Evolutionary conservation across 2,888 invertebrate species (phyloP), one percentile per base, ranked within the genome.

Genomic region (Gortyna flavago): DNA sequence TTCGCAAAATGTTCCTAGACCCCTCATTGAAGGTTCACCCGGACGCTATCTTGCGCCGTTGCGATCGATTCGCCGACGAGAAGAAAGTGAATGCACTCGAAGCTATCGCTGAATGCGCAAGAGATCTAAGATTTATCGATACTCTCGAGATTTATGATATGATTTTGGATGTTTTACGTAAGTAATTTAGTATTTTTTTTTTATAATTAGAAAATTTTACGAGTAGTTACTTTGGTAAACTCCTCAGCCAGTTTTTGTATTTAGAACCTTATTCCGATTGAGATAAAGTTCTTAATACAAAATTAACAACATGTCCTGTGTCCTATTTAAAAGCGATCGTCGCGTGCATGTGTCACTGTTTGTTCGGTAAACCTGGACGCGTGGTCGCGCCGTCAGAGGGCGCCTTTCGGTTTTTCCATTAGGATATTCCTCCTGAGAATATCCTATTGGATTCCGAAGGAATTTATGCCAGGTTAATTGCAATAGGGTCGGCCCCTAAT

Each of bases 11-110:
- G 59, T 89, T 97, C 75, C 90, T 96, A 8, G 97, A 97, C 87
- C 97, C 97, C 0, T 92, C 95, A 0, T 95, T 97, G 18, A 95
- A 95, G 77, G 92, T 97, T 77, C 97, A 97, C 74, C 94, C 97
- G 0, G 97, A 97, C 29, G 94, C 96, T 18, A 85, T 97, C 8
- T 68, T 96, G 25, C 95, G 97, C 6, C 96, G 97, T 77, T 97
- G 97, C 87, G 97, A 97, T 68, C 86, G 95, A 2, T 95, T 96
- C 84, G 94, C 95, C 0, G 93, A 93, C 29, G 95, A 95, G 80
- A 94, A 94, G 88, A 96, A 95, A 82, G 72, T 93, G 0, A 71
- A 87, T 1, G 93, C 96, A 0, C 78, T 97, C 35, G 92, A 94
- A 64, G 88, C 84, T 2, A 90, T 97, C 0, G 95, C 94, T 0